Conservation (phyloP, 2,113 vertebrate species). For the Boleophthalmus pectinirostris region DNA sequence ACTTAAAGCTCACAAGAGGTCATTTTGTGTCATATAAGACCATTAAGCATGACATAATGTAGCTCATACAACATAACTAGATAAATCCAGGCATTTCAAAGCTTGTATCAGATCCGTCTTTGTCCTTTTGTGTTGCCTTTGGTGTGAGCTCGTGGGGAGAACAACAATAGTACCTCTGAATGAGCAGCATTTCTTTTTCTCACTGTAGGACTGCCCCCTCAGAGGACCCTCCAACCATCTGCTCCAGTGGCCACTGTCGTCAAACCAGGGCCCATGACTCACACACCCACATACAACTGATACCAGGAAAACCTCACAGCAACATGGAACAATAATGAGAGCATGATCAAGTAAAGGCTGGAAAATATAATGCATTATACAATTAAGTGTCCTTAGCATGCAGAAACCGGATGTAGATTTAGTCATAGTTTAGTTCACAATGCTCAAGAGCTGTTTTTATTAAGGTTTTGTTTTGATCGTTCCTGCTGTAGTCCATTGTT, state of each 20-base stretch:
- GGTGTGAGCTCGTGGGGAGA: constrained; percentile 3
- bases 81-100: constrained; percentile 6
- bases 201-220: constrained; percentile 10
- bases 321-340: not conserved
- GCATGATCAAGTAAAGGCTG: not conserved
- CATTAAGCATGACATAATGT: not conserved
- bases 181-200: constrained; percentile 19
- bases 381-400: not conserved
- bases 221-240: constrained; percentile 35
- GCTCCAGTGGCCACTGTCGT: constrained; percentile 25
- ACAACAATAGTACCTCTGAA: constrained; percentile 22
- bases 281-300: constrained; percentile 41
- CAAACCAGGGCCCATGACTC: constrained; percentile 39
- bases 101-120: not conserved
- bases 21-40: too few species aligned
- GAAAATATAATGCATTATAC: not conserved
- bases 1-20: too few species aligned
- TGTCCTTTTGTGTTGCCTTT: not conserved
- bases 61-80: not conserved
- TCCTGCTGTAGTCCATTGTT: too few species aligned
- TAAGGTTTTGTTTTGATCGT: too few species aligned
- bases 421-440: not conserved
- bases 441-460: not conserved
- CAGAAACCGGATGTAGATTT: not conserved
- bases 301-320: constrained; percentile 18